Percentiles rank a stretch among this genome's conserved stretches.
These are phyloP conservation scores for Hippocampus zosterae DNA, from an alignment of 2,113 vertebrate genomes.

Conservation along the genomic window DNA sequence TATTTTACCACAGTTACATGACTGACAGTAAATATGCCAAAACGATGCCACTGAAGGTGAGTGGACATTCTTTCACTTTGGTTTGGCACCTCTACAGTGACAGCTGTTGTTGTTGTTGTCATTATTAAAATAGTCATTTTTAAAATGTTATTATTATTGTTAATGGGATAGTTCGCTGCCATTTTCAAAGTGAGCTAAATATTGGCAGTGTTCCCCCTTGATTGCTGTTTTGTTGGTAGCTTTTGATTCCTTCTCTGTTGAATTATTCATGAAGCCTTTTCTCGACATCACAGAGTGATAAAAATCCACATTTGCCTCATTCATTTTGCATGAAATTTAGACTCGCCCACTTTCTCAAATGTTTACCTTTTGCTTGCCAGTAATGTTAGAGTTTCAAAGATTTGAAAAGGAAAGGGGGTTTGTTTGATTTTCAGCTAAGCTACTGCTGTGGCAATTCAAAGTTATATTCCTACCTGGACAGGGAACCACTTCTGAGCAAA, in stretches of 20 bases:
- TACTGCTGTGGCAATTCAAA: background rate
- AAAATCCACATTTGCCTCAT: background rate
- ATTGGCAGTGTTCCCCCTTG: no score
- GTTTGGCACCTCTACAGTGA: no score
- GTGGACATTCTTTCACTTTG: no score
- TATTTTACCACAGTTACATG: no score
- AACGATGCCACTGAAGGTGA: no score
- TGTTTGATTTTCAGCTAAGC: background rate
- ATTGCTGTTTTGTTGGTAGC: background rate
- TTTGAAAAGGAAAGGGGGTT: background rate
- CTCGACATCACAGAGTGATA: background rate
- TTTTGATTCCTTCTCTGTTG: background rate
- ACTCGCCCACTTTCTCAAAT: background rate
- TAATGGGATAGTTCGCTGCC: no score
- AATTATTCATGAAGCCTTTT: background rate
- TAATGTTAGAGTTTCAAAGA: background rate
- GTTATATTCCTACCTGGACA: background rate
- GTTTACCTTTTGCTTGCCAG: background rate
- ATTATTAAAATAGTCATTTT: no score
- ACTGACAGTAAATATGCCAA: no score
- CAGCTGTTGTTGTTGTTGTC: no score
- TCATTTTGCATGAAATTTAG: background rate
- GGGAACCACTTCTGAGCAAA: background rate
- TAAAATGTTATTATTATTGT: no score
- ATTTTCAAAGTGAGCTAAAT: background rate